Evolutionary conservation across 1,140 invertebrate genomes (phyloP), one percentile per base, ranked within the genome.

Genomic region (Xylocopa sonorina): DNA sequence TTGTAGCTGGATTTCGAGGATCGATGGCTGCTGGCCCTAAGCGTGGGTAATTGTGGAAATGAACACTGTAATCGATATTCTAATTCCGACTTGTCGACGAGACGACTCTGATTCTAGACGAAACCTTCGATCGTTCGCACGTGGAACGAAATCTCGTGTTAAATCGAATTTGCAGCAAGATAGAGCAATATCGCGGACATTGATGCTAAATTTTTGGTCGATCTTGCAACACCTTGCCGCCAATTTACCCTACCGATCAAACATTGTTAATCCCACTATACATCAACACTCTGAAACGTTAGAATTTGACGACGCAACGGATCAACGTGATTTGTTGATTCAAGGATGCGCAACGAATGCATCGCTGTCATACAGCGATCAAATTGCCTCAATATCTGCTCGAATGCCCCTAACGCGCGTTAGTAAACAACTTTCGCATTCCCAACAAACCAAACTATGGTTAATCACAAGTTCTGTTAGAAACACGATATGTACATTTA

Each of bases 1-100:
- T 86, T 66, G 64, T 67, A 77, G 86, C 63, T 84, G 82, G 80
- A 84, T 87, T 86, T 82, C 76, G 68, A 55, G 73, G 80, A 84
- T 84, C 82, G 80, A 86, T 84, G 74, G 79, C 75, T 53, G 79
- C 75, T 53, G 66, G 58, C 34, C 69, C n/a, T 57, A 50, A 51
- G 63, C 82, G 24, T 51, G 24, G 34, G 48, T 60, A 76, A 80
- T 80, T 58, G 64, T 67, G 67, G 38, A 71, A 80, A 68, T 68
- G 69, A 62, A 79, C 63, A 68, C 46, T 58, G 43, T 51, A 48
- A 76, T 84, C 82, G 82, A 84, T 80, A 83, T 21, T 57, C 63
- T 21, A n/a, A 50, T 46, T 50, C 32, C 27, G 32, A 60, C 51
- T 48, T 48, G 67, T 50, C 75, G 32, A 12, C 48, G 29, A 41